These are phyloP conservation scores for Trichonephila clavata DNA, from an alignment of 1,140 invertebrate species.

Conservation along the genomic window DNA sequence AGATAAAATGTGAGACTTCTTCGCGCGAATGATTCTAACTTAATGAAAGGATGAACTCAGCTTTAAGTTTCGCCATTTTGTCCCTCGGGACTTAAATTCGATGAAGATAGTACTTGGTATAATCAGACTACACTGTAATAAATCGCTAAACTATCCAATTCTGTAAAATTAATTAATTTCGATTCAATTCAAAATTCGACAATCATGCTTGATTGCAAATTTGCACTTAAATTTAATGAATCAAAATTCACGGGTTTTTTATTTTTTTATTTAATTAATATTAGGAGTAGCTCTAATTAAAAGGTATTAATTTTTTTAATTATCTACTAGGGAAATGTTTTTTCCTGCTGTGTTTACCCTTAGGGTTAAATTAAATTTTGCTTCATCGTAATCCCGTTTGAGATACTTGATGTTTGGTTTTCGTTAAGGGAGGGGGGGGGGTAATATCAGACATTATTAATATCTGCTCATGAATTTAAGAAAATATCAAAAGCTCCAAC, in stretches of 20 bases:
- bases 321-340: too few species aligned
- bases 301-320: too few species aligned
- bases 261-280: too few species aligned
- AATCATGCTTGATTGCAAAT: not conserved
- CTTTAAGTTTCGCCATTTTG: slow-evolving; percentile 16
- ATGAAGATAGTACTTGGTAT: slow-evolving; percentile 12
- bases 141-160: not conserved
- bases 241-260: not conserved
- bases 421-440: too few species aligned
- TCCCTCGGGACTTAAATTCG: slow-evolving; percentile 21
- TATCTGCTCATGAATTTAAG: too few species aligned
- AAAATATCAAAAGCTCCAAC: too few species aligned
- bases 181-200: not conserved
- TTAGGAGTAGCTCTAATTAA: too few species aligned
- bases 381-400: too few species aligned
- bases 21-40: slow-evolving; percentile 64
- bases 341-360: too few species aligned
- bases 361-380: too few species aligned
- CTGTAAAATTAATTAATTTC: slow-evolving; percentile 34
- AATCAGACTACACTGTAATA: not conserved
- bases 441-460: too few species aligned
- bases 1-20: slow-evolving; percentile 65
- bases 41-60: slow-evolving; percentile 61
- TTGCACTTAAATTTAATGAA: not conserved
- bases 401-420: too few species aligned